Conservation (phyloP, 53 echinoderm and acorn worm genomes). For the Stichopus horrens region DNA sequence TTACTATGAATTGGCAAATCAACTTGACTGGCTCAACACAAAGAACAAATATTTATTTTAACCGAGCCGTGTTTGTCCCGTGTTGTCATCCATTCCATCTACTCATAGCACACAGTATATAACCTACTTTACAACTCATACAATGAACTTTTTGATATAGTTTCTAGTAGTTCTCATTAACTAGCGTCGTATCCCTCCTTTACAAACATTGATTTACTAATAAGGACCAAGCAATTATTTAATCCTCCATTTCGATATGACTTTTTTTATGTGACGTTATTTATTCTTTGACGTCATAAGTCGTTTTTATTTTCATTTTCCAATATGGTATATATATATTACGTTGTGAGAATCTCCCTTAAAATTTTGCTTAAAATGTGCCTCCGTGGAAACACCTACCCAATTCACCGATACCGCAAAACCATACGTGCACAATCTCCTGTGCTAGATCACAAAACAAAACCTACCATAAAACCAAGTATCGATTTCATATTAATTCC, state of each 20-base stretch:
- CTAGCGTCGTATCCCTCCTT: too few species aligned
- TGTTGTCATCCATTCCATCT: too few species aligned
- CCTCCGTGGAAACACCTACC: slow-evolving; percentile 42
- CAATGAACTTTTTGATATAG: slow-evolving; percentile 17
- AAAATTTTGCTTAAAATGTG: slow-evolving; percentile 20
- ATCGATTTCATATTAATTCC: slow-evolving; percentile 50
- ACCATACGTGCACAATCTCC: slow-evolving; percentile 36
- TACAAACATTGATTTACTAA: background rate
- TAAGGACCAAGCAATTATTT: background rate
- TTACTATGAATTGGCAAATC: background rate
- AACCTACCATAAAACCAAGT: slow-evolving; percentile 18
- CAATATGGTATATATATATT: slow-evolving; percentile 15
- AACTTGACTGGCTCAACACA: slow-evolving; percentile 1
- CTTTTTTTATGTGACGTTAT: background rate
- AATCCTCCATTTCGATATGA: background rate
- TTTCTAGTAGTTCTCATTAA: background rate
- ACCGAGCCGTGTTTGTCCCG: too few species aligned
- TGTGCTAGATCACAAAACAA: slow-evolving; percentile 31
- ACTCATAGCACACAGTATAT: background rate
- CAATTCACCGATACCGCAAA: slow-evolving; percentile 15
- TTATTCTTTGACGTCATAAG: slow-evolving; percentile 3
- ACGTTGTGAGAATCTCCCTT: slow-evolving; percentile 40
- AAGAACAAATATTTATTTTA: background rate
- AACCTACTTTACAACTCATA: slow-evolving; percentile 5
- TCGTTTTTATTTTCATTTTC: background rate